These are phyloP conservation scores for Hypselothyrea guttata DNA, from an alignment of 2,888 invertebrate species.

Conservation along the genomic window DNA sequence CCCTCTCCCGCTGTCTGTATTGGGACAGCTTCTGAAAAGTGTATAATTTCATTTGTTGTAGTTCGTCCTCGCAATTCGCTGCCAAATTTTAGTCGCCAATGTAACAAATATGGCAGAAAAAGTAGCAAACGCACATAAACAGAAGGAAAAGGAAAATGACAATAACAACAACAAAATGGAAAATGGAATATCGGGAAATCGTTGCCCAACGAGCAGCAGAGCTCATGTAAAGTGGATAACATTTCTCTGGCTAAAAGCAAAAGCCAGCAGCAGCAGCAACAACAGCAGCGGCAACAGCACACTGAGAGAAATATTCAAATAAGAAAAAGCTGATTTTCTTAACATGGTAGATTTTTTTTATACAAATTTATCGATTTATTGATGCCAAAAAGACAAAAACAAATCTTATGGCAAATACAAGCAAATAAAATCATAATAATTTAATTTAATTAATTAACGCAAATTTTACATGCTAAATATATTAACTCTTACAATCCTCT, in stretches of 20 bases:
- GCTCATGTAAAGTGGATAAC: constrained; percentile 72
- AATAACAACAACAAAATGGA: constrained; percentile 12
- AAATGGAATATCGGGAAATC: constrained; percentile 36
- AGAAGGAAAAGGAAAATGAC: constrained; percentile 14
- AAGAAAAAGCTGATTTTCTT: too few species aligned
- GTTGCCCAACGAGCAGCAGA: constrained; percentile 37
- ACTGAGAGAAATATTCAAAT: too few species aligned
- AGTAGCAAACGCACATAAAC: constrained; percentile 4
- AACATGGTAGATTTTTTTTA: too few species aligned
- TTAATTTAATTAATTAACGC: too few species aligned
- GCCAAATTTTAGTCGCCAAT: constrained; percentile 31
- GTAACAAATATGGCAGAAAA: constrained; percentile 13
- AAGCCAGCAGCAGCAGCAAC: constrained; percentile 30
- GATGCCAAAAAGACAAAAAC: too few species aligned
- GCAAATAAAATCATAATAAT: too few species aligned
- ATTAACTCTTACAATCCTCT: too few species aligned
- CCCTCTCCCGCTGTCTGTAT: constrained; percentile 10
- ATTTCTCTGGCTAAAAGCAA: constrained; percentile 55
- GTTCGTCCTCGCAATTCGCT: constrained; percentile 22
- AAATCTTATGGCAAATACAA: too few species aligned
- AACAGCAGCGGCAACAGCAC: constrained; percentile 14
- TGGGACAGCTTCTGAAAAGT: constrained; percentile 26
- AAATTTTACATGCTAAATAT: too few species aligned
- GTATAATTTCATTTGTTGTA: constrained; percentile 59
- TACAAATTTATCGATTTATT: too few species aligned